phyloP scores from a whole-genome alignment of 2,888 invertebrate genomes.

The Tanytarsus gracilentus region DNA sequence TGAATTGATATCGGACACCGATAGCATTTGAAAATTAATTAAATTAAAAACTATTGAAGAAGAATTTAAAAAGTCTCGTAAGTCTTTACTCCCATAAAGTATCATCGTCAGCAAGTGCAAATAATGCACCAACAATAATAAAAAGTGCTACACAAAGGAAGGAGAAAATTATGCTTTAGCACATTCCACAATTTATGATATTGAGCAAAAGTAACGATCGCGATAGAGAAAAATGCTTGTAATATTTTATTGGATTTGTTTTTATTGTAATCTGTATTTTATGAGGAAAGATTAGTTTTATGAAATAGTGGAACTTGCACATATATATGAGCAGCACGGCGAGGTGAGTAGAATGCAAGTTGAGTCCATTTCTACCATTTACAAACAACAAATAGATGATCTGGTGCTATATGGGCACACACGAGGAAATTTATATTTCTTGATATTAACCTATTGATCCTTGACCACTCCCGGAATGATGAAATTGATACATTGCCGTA shows the following conservation, averaged over 20 bases:
- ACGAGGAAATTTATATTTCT: slow-evolving; percentile 6
- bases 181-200: slow-evolving; percentile 26
- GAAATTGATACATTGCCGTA: slow-evolving; percentile 24
- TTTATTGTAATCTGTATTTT: slow-evolving; percentile 18
- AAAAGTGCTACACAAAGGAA: background rate
- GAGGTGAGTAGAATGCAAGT: background rate
- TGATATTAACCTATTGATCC: slow-evolving; percentile 28
- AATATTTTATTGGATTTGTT: slow-evolving; percentile 26
- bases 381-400: slow-evolving; percentile 13
- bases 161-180: slow-evolving; percentile 22
- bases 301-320: background rate
- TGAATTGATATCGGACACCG: no score
- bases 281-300: background rate
- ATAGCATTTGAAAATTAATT: no score
- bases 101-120: no score
- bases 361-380: background rate
- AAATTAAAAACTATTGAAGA: background rate
- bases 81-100: no score
- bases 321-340: background rate
- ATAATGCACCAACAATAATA: no score
- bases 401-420: slow-evolving; percentile 21
- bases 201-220: slow-evolving; percentile 6
- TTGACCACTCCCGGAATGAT: slow-evolving; percentile 27
- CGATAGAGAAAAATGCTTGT: slow-evolving; percentile 17
- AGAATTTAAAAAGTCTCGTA: background rate